phyloP scores from a whole-genome alignment of 2,113 vertebrate genomes.

The Ardeotis arabs region DNA sequence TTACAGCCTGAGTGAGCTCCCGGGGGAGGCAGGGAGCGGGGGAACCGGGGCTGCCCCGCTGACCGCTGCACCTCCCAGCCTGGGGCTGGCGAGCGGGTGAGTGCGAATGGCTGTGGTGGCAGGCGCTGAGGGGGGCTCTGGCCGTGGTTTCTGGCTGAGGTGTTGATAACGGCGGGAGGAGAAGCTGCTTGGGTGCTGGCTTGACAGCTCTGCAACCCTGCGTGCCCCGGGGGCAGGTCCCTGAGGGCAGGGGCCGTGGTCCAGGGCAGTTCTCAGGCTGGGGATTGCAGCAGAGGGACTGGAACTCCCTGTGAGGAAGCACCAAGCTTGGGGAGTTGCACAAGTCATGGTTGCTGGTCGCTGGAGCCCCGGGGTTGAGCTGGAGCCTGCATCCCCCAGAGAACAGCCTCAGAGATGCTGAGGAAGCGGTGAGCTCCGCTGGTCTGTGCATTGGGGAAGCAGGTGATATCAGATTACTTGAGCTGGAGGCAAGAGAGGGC shows the following conservation, averaged over 20 bases:
- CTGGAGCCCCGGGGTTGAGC: not conserved
- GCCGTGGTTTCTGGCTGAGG: not conserved
- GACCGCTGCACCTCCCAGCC: not conserved
- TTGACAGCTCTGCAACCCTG: not conserved
- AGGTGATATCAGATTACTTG: not conserved
- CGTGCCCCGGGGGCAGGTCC: not conserved
- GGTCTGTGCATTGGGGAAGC: fast-evolving
- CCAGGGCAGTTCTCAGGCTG: not conserved
- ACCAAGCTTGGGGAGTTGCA: not conserved
- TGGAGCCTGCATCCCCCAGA: not conserved
- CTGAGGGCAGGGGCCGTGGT: not conserved
- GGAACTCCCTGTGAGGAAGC: not conserved
- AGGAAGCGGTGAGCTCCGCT: not conserved
- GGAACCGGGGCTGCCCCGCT: not conserved
- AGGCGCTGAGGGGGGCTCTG: not conserved
- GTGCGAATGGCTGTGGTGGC: not conserved
- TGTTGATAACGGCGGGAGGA: not conserved
- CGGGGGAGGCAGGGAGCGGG: not conserved
- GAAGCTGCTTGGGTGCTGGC: not conserved
- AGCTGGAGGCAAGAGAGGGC: not conserved
- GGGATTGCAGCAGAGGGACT: not conserved
- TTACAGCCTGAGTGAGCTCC: constrained; percentile 8
- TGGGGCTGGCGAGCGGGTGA: not conserved
- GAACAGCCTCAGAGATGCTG: not conserved
- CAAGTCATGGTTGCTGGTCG: not conserved